Conservation (phyloP, 2,113 vertebrate species). For the Accipiter cooperii region DNA sequence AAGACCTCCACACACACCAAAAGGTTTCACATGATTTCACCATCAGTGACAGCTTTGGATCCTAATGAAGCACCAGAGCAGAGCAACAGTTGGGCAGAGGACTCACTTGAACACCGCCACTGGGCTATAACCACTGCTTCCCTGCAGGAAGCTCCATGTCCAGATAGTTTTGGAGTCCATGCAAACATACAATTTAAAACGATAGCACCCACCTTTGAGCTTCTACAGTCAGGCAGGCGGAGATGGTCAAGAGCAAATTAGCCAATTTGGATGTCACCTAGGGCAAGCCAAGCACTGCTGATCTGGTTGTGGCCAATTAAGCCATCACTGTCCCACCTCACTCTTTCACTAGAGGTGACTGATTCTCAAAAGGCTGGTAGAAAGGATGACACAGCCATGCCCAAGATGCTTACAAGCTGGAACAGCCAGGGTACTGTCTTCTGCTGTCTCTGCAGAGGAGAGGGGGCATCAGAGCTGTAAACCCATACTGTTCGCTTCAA, state of each 20-base stretch:
- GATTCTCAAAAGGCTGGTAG: neutral
- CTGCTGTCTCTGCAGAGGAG: neutral
- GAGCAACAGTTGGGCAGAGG: neutral
- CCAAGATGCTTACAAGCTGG: neutral
- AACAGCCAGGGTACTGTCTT: neutral
- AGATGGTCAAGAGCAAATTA: neutral
- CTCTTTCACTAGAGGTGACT: neutral
- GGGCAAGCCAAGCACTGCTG: neutral
- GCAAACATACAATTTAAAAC: neutral
- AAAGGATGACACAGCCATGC: neutral
- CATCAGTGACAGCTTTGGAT: neutral
- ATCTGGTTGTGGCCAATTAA: neutral
- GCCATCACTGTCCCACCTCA: neutral
- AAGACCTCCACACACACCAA: neutral
- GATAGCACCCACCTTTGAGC: neutral
- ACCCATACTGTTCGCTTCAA: rapidly evolving
- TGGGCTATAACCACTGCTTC: neutral
- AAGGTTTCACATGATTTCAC: neutral
- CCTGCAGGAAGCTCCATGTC: neutral
- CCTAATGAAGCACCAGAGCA: neutral
- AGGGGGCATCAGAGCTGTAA: neutral
- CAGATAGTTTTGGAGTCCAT: neutral
- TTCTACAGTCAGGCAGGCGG: neutral
- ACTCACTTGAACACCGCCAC: neutral
- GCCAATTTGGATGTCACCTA: neutral